These are phyloP conservation scores for Gymnodraco acuticeps DNA, from an alignment of 2,797 vertebrate species.

Conservation along the genomic window DNA sequence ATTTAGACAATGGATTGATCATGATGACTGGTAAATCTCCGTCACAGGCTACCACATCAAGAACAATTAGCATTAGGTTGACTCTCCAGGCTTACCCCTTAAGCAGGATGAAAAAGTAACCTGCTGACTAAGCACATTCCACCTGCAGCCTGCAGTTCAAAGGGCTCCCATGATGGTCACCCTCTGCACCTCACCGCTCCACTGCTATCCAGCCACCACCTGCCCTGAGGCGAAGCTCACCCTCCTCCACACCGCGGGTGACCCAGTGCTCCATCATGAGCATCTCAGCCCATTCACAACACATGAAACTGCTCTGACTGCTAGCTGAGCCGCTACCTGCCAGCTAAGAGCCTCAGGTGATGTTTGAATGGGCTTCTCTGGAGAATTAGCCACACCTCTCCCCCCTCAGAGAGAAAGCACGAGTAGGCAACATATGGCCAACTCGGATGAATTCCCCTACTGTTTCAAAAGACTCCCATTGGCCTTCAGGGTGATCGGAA, in stretches of 20 bases:
- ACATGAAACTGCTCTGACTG: constrained; percentile 33
- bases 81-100: constrained; percentile 75
- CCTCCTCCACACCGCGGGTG: constrained; percentile 65
- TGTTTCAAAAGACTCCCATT: constrained; percentile 73
- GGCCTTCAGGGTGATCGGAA: constrained; percentile 79
- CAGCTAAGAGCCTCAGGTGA: constrained; percentile 78
- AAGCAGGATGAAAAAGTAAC: constrained; percentile 74
- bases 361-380: constrained; percentile 67
- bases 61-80: constrained; percentile 81
- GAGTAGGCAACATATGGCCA: constrained; percentile 74
- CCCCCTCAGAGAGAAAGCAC: constrained; percentile 44
- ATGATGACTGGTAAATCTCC: constrained; percentile 73
- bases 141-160: constrained; percentile 83
- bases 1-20: constrained; percentile 67
- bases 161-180: constrained; percentile 75
- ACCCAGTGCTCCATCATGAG: constrained; percentile 70
- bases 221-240: constrained; percentile 71
- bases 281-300: constrained; percentile 52
- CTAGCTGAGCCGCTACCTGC: constrained; percentile 64
- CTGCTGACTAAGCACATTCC: constrained; percentile 84
- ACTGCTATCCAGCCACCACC: constrained; percentile 56
- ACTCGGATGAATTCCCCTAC: constrained; percentile 79
- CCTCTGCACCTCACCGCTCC: constrained; percentile 68
- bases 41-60: constrained; percentile 72
- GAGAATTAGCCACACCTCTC: constrained; percentile 57